phyloP scores from a whole-genome alignment of 1,140 invertebrate species.

The Drosophila varians region DNA sequence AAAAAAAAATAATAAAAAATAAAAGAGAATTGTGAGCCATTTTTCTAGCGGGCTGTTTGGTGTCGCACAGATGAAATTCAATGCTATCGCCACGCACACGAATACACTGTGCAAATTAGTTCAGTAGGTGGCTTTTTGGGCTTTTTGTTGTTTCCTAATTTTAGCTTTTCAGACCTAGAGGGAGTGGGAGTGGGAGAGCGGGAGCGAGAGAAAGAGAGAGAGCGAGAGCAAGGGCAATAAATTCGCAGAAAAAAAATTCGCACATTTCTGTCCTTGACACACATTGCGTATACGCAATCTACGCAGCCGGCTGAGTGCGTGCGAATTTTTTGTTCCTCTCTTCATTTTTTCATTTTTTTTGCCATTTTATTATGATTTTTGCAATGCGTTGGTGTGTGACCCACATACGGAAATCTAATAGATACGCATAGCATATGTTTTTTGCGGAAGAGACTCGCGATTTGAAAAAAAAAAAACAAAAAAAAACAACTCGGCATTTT shows the following conservation, averaged over 20 bases:
- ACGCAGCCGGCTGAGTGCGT: slow-evolving; percentile 72
- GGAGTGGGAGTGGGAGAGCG: slow-evolving; percentile 11
- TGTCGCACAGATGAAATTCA: slow-evolving; percentile 63
- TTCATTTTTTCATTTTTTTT: slow-evolving; percentile 7
- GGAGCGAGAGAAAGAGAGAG: not conserved
- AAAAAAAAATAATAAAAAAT: slow-evolving; percentile 11
- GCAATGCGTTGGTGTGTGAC: slow-evolving; percentile 45
- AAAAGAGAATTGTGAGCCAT: slow-evolving; percentile 23
- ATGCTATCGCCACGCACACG: slow-evolving; percentile 65
- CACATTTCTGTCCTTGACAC: slow-evolving; percentile 83
- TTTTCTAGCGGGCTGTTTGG: slow-evolving; percentile 56
- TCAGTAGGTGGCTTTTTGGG: slow-evolving; percentile 60
- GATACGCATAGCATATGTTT: slow-evolving; percentile 71
- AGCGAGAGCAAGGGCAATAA: not conserved
- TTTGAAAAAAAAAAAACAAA: too few relatives aligned
- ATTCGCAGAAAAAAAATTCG: slow-evolving; percentile 81
- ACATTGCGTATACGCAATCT: slow-evolving; percentile 81
- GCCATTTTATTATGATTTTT: slow-evolving; percentile 2
- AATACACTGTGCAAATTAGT: slow-evolving; percentile 63
- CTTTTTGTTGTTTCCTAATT: slow-evolving; percentile 60
- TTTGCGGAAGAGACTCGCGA: slow-evolving; percentile 23
- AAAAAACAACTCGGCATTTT: not conserved
- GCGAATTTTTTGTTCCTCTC: slow-evolving; percentile 35
- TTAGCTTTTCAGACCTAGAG: slow-evolving; percentile 54
- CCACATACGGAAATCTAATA: slow-evolving; percentile 71